phyloP scores from a whole-genome alignment of 2,797 vertebrate genomes.

The Paguma larvata region DNA sequence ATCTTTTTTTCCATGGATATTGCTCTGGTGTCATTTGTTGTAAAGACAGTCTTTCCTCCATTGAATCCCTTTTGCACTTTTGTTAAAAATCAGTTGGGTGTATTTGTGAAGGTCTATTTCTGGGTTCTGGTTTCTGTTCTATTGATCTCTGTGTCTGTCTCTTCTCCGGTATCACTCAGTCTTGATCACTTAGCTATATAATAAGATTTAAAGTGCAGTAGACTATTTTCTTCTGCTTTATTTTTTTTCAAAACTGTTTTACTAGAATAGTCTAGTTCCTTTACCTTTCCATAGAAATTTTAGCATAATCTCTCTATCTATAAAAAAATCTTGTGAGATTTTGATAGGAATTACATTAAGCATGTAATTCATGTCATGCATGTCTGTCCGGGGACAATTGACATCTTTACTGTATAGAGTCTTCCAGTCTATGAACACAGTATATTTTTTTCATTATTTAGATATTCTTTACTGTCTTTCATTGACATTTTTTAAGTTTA shows the following conservation, averaged over 20 bases:
- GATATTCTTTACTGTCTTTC: not conserved
- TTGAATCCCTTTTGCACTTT: not conserved
- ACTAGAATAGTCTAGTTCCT: not conserved
- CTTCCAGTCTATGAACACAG: not conserved
- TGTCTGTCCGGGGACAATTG: not conserved
- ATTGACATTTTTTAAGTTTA: not conserved
- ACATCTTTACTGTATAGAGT: not conserved
- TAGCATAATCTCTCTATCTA: not conserved
- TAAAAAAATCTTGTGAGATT: not conserved
- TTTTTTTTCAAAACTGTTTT: slow-evolving; percentile 20
- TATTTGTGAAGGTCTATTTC: not conserved
- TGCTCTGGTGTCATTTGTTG: not conserved
- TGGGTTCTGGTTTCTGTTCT: not conserved
- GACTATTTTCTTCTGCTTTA: not conserved
- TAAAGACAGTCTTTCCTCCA: not conserved
- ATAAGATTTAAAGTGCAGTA: not conserved
- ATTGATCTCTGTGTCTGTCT: not conserved
- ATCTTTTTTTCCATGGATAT: not conserved
- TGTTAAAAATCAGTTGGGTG: not conserved
- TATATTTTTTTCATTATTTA: not conserved
- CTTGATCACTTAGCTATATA: not conserved
- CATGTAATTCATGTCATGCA: too few relatives aligned
- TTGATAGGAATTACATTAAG: not conserved
- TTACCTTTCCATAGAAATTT: not conserved
- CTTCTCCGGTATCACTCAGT: not conserved